phyloP scores from a whole-genome alignment of 2,113 vertebrate genomes.

The Peucedramus taeniatus region DNA sequence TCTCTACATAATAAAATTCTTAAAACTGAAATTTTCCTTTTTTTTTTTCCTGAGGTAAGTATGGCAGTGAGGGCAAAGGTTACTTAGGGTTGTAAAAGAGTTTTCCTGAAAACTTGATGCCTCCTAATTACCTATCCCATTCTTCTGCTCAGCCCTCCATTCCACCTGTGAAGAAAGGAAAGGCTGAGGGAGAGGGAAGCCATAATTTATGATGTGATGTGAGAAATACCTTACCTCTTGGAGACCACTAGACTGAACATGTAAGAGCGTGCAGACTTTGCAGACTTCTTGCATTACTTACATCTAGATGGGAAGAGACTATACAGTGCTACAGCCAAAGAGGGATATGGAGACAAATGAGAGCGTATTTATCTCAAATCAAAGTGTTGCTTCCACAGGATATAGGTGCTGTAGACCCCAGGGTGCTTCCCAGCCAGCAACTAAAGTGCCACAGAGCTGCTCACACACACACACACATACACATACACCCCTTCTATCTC shows the following conservation, averaged over 20 bases:
- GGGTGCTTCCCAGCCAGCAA: accelerated
- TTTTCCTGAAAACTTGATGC: neutral
- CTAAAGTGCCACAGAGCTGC: neutral
- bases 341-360: neutral
- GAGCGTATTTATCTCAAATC: neutral
- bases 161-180: neutral
- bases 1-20: neutral
- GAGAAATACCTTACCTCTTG: neutral
- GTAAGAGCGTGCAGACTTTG: neutral
- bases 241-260: neutral
- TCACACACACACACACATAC: too few species aligned
- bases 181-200: neutral
- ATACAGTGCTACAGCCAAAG: neutral
- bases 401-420: neutral
- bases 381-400: neutral
- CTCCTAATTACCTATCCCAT: neutral
- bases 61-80: neutral
- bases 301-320: neutral
- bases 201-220: accelerated
- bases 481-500: too few species aligned
- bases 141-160: neutral
- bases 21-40: neutral
- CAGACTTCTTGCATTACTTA: neutral
- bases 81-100: neutral
- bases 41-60: neutral